Base-by-base conservation (phyloP, 2,113 vertebrate genomes). In the Bubalus kerabau region DNA sequence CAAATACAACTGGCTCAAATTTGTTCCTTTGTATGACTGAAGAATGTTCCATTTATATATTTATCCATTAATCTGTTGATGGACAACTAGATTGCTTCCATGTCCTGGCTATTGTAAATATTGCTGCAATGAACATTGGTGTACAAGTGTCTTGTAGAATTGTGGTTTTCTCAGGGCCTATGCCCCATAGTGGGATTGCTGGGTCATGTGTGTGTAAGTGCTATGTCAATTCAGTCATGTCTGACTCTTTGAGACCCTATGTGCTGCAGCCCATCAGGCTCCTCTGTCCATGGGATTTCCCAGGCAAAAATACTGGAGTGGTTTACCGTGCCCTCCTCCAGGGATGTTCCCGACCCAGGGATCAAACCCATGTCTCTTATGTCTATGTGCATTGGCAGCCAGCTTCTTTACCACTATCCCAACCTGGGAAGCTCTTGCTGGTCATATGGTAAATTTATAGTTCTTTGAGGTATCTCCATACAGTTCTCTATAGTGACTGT, bases 271-370 rank as follows among this genome's bases (percentile, higher is more conserved):
- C 9, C 64, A 36, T 67, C 64, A 36, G 64, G 64, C 17, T 67
- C 16, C 32, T 36, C 16, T 67, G 32, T 36, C 64, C 32, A 36
- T 21, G 64, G 64, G n/a, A 36, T 36, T 71, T 71, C 64, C 64
- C 64, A 71, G n/a, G 64, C n/a, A 71, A 71, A n/a, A 36, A 71
- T 71, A 71, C n/a, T 71, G n/a, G 64, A 71, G n/a, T 71, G 64
- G 64, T 21, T 71, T 21, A 71, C 64, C 0, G 0, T 71, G 64
- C n/a, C 36, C 17, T 36, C n/a, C 19, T 23, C n/a, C 64, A 71
- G 64, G n/a, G n/a, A 71, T 2, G 0, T 36, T 71, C n/a, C 19
- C 0, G 1, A 71, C n/a, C 17, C n/a, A 36, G n/a, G 64, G 17
- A 36, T 71, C 2, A 9, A 71, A 21, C 64, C 9, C 64, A 11